Evolutionary conservation across 2,797 vertebrate species (phyloP).

Genomic region (Dendrocincla tyrannina): DNA sequence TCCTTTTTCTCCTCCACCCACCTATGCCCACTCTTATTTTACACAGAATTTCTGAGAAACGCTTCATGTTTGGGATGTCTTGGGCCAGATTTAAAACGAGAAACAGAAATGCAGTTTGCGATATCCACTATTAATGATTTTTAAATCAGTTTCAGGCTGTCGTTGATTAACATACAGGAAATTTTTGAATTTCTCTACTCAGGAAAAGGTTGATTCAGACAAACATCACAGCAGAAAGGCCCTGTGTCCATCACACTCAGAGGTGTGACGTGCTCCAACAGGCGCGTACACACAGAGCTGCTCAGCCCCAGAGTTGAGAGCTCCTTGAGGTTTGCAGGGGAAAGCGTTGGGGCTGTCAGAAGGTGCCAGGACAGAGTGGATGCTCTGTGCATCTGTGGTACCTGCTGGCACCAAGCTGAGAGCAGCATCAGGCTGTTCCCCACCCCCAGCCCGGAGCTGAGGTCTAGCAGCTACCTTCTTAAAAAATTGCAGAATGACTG

Average conservation of each 20-base stretch:
- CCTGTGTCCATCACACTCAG: background rate
- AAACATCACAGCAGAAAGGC: background rate
- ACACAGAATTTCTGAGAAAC: background rate
- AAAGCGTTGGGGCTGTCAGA: background rate
- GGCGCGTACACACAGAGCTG: background rate
- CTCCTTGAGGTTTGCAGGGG: background rate
- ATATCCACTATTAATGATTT: background rate
- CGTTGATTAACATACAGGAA: background rate
- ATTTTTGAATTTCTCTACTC: background rate
- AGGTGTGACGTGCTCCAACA: background rate
- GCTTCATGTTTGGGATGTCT: background rate
- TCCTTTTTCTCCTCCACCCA: background rate
- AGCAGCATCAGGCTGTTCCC: accelerated
- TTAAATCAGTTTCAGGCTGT: background rate
- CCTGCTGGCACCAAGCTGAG: background rate
- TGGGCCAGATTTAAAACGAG: background rate
- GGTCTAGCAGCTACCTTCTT: background rate
- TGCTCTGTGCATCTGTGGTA: accelerated
- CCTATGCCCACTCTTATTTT: background rate
- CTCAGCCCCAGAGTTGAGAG: background rate
- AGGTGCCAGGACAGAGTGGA: accelerated
- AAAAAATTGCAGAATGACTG: background rate
- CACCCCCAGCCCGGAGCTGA: background rate
- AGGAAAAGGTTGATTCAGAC: background rate
- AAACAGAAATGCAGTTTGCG: background rate